Evolutionary conservation across 2,888 invertebrate genomes (phyloP).

Genomic region (Pristionchus arcanus): DNA sequence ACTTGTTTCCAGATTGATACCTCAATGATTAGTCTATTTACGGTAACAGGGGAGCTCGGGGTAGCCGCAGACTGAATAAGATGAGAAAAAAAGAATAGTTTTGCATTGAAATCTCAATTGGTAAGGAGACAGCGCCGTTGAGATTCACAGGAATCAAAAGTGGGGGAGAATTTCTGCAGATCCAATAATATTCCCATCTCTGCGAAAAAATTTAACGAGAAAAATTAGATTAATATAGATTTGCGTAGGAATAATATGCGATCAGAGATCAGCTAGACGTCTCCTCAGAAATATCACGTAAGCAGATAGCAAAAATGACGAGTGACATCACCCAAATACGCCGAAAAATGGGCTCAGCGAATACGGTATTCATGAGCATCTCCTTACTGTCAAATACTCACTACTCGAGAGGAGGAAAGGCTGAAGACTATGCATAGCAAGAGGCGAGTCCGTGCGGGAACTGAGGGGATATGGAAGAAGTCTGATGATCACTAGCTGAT

Average conservation of each 20-base stretch:
- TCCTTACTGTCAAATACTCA: not conserved
- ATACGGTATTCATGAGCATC: constrained; percentile 38
- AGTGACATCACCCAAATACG: not conserved
- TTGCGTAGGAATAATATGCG: not conserved
- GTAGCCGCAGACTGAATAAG: not conserved
- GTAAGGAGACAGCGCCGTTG: not conserved
- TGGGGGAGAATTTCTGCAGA: not conserved
- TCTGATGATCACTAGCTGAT: too few relatives aligned
- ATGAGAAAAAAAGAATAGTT: not conserved
- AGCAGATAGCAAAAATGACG: not conserved
- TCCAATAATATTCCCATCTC: too few relatives aligned
- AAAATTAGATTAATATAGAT: too few relatives aligned
- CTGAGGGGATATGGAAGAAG: not conserved
- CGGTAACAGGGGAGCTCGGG: too few relatives aligned
- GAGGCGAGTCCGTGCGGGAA: not conserved
- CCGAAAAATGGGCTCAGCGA: not conserved
- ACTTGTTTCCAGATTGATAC: too few relatives aligned
- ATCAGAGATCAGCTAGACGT: not conserved
- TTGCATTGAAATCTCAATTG: not conserved
- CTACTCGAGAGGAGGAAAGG: not conserved
- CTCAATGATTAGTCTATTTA: too few relatives aligned
- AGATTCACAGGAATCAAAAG: not conserved
- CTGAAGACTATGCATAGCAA: constrained; percentile 18
- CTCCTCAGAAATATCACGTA: not conserved
- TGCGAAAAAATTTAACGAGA: too few relatives aligned